Percentiles rank a stretch among this genome's conserved stretches.
phyloP scores from a whole-genome alignment of 35 echinoderm and acorn worm species.

The Apostichopus parvimensis region DNA sequence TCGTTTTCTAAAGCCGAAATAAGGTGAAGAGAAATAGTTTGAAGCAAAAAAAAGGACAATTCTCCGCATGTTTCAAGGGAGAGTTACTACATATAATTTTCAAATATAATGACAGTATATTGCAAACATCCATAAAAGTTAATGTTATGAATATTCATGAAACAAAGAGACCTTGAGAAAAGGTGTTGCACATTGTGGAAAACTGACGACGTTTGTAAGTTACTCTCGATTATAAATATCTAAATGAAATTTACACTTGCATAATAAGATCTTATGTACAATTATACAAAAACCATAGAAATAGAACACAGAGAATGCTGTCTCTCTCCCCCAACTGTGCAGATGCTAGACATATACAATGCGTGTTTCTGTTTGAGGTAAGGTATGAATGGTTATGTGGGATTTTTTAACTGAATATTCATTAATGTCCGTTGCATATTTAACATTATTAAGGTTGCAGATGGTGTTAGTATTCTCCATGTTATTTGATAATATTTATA shows the following conservation, averaged over 20 bases:
- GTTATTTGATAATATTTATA: too few species aligned
- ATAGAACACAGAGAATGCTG: neutral
- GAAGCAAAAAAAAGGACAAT: too few species aligned
- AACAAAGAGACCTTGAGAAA: neutral
- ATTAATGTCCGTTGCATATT: too few species aligned
- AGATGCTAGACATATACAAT: too few species aligned
- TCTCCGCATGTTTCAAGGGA: conserved; percentile 32
- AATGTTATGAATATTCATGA: conserved; percentile 32
- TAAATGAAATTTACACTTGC: conserved; percentile 46
- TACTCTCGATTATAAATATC: conserved; percentile 50
- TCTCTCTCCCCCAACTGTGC: too few species aligned
- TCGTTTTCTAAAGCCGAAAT: too few species aligned
- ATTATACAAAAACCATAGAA: conserved; percentile 28
- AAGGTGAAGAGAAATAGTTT: neutral
- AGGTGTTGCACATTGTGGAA: conserved; percentile 44
- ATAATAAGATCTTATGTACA: conserved; percentile 54
- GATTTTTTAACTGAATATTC: too few species aligned
- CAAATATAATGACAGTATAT: conserved; percentile 19
- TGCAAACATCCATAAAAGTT: conserved; percentile 40
- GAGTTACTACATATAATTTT: conserved; percentile 7
- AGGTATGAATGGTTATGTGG: too few species aligned
- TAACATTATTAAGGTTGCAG: too few species aligned
- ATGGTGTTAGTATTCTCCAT: too few species aligned
- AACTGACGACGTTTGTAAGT: conserved; percentile 1
- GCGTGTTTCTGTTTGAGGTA: too few species aligned